Base-by-base conservation (phyloP, 2,797 vertebrate species). In the Anisognathus igniventris region DNA sequence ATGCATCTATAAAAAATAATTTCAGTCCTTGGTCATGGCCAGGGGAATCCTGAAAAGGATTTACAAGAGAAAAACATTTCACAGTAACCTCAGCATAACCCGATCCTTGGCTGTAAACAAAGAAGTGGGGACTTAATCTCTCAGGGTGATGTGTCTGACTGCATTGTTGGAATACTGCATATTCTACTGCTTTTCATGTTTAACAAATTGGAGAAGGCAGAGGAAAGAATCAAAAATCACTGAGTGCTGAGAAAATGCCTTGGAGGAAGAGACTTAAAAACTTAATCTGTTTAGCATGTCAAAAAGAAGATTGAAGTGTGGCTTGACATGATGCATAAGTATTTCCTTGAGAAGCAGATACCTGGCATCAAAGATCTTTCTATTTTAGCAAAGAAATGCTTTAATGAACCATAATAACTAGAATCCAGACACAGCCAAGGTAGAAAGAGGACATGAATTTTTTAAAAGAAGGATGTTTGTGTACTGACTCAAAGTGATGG, bases 271-370 rank as follows among this genome's bases (percentile, higher is more conserved):
- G 62, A 57, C 73, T 90, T 92, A 77, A 78, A 93, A 87, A 71
- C 54, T 66, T 93, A 92, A 94, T 90, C 92, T 95, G 60, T 89
- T 95, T 92, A 92, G 51, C 71, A 53, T 90, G 86, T 83, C 66
- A 90, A 74, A 95, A 92, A 92, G 50, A 91, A 81, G 82, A 95
- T 21, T 86, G 94, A 84, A 93, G 82, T 30, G 74, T 90, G 74
- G 53, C 35, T 85, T 92, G 53, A 79, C 57, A 88, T 2, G 76
- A 45, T 50, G 48, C 22, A 4, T 37, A 82, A 90, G 30, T 76
- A 79, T 94, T 93, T 93, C 53, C 77, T 89, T 76, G 57, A 90
- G 84, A 27, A 94, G 20, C 18, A 50, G 60, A 79, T 85, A 88
- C 33, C 30, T 71, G 48, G 45, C 21, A 76, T 66, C 86, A 92